Evolutionary conservation across 2,113 vertebrate genomes (phyloP).

Genomic region (Clarias batrachus): DNA sequence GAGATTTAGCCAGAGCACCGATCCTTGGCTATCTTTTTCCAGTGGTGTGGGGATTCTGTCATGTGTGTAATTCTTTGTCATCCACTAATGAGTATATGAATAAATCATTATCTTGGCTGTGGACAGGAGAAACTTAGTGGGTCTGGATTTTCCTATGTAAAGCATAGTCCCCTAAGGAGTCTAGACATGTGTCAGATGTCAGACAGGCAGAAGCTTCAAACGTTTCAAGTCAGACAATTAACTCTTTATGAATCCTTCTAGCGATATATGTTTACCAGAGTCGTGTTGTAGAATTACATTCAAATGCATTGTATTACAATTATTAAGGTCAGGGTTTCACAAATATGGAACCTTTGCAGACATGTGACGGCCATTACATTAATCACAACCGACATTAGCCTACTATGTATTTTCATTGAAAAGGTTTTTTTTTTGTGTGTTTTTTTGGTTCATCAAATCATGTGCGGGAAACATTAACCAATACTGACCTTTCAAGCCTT

Average conservation of each 20-base stretch:
- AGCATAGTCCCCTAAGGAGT: constrained; percentile 23
- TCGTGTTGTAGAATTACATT: not conserved
- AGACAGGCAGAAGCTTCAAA: not conserved
- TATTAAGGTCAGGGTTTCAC: too few relatives aligned
- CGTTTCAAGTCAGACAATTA: not conserved
- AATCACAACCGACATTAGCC: too few relatives aligned
- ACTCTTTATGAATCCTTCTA: not conserved
- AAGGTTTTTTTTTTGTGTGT: too few relatives aligned
- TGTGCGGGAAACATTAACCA: too few relatives aligned
- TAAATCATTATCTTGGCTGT: constrained; percentile 11
- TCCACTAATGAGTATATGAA: constrained; percentile 22
- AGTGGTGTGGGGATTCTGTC: not conserved
- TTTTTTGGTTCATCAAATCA: too few relatives aligned
- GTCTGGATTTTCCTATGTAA: constrained; percentile 19
- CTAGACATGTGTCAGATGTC: not conserved
- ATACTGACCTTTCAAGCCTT: too few relatives aligned
- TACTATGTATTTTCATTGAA: too few relatives aligned
- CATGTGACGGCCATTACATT: too few relatives aligned
- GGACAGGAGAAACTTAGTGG: not conserved
- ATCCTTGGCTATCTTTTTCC: not conserved
- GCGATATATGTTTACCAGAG: not conserved
- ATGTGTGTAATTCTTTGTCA: constrained; percentile 29
- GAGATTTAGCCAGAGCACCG: not conserved
- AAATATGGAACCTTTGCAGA: too few relatives aligned
- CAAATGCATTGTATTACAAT: not conserved